phyloP scores from a whole-genome alignment of 2,888 invertebrate species.

The Alentia gelatinosa region DNA sequence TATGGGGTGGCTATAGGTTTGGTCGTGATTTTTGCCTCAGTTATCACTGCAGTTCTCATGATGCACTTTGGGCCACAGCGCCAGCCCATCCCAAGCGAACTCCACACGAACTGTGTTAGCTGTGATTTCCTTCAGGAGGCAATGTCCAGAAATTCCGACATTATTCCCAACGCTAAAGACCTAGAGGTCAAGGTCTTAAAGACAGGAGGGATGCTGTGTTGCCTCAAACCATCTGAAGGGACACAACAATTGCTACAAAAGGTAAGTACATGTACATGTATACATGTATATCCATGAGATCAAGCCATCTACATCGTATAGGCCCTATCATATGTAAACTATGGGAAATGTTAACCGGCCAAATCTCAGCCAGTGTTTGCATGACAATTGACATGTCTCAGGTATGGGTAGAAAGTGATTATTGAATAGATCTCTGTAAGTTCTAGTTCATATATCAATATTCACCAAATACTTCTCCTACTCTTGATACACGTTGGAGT shows the following conservation, averaged over 20 bases:
- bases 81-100: neutral
- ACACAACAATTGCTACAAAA: neutral
- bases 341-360: too few relatives aligned
- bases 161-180: neutral
- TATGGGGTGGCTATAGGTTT: neutral
- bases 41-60: neutral
- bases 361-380: too few relatives aligned
- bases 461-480: too few relatives aligned
- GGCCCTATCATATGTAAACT: too few relatives aligned
- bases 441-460: too few relatives aligned
- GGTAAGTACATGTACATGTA: neutral
- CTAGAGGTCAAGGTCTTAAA: neutral
- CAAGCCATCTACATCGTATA: too few relatives aligned
- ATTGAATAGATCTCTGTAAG: too few relatives aligned
- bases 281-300: neutral
- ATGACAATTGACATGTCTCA: too few relatives aligned
- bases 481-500: too few relatives aligned
- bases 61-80: neutral
- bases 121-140: neutral
- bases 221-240: neutral
- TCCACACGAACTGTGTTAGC: neutral
- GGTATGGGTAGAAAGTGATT: too few relatives aligned
- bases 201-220: neutral
- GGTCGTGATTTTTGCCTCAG: neutral
- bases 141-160: too few relatives aligned